Evolutionary conservation across 2,797 vertebrate genomes (phyloP).

Genomic region (Sebastes jordani): DNA sequence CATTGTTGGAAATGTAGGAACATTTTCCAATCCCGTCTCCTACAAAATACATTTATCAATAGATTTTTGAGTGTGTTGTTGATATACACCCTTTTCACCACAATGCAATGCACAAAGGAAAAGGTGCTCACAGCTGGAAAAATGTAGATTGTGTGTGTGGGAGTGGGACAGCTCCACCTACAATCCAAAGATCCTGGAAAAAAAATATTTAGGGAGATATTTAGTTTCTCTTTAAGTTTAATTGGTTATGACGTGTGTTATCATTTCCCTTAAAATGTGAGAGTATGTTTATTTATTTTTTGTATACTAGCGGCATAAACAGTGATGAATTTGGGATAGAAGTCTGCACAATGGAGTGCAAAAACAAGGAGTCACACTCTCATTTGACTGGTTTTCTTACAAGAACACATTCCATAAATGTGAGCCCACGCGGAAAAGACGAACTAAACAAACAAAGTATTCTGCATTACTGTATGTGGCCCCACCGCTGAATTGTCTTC

Average conservation of each 20-base stretch:
- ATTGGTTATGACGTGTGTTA: background rate
- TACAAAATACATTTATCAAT: background rate
- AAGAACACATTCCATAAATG: conserved; percentile 1
- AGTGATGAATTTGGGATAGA: background rate
- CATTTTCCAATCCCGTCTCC: background rate
- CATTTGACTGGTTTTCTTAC: background rate
- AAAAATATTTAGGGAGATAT: background rate
- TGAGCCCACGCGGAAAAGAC: background rate
- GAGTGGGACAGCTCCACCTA: background rate
- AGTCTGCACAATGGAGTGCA: background rate
- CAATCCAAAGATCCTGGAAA: background rate
- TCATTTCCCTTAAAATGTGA: background rate
- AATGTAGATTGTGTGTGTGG: background rate
- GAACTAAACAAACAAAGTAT: conserved; percentile 13
- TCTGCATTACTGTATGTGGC: conserved; percentile 1
- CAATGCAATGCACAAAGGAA: background rate
- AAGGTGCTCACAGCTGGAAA: background rate
- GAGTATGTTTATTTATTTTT: background rate
- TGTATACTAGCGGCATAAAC: background rate
- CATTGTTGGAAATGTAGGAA: background rate
- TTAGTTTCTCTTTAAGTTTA: background rate
- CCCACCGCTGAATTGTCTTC: conserved; percentile 13
- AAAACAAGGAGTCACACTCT: background rate
- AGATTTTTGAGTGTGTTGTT: background rate
- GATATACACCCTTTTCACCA: background rate